These are phyloP conservation scores for Chaetorhynchus papuensis DNA, from an alignment of 2,113 vertebrate genomes.

Conservation along the genomic window DNA sequence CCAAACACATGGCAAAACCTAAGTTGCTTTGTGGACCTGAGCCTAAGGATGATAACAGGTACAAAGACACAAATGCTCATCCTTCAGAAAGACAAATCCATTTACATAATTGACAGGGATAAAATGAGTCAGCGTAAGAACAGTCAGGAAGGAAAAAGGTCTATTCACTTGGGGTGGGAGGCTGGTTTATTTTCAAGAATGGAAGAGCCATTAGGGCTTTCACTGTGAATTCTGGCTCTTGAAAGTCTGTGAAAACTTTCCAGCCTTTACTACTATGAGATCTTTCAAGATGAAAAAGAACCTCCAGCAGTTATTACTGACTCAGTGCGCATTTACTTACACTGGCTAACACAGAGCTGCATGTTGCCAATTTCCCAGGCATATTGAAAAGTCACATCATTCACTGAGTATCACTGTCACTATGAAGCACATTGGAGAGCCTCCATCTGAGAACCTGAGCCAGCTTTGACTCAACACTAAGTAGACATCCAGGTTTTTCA, in stretches of 20 bases:
- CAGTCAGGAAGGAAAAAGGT: background rate
- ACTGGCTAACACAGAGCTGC: background rate
- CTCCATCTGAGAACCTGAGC: background rate
- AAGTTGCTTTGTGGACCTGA: background rate
- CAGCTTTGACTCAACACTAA: conserved; percentile 9
- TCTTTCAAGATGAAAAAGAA: background rate
- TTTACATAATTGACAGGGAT: background rate
- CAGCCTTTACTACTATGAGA: background rate
- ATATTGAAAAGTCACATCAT: background rate
- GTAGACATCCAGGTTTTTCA: conserved; percentile 16
- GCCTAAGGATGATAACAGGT: background rate
- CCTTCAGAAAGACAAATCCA: background rate
- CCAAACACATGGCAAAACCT: background rate
- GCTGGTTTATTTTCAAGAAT: background rate
- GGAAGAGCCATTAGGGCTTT: background rate
- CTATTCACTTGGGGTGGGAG: background rate
- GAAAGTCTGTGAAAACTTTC: background rate
- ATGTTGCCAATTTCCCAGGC: background rate
- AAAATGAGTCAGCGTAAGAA: background rate
- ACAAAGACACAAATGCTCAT: background rate
- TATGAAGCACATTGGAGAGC: background rate
- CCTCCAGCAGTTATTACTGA: background rate
- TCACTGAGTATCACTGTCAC: conserved; percentile 12
- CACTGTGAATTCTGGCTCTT: background rate
- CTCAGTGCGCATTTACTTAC: background rate